Base-by-base conservation (phyloP, 2,888 invertebrate species). In the Mythimna pallens region DNA sequence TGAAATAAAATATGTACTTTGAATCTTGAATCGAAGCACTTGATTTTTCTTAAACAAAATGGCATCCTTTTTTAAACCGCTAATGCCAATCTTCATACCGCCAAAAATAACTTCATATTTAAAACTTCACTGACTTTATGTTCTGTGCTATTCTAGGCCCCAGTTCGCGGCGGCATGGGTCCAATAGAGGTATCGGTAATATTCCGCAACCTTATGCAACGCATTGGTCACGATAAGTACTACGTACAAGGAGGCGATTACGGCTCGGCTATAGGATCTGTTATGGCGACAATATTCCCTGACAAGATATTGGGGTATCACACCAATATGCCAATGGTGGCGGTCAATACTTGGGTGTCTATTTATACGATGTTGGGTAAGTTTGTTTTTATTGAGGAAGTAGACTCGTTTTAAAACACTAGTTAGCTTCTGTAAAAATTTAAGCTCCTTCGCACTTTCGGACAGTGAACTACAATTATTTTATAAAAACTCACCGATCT, bases 231-330 rank as follows among this genome's bases (percentile, higher is more conserved):
- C 88, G 82, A 96, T 0, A 93, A 96, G 73, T 98, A 97, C 92
- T 98, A 97, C 87, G 91, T 97, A 0, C 98, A 98, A 84, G 98
- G 98, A 0, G 98, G 98, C 0, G 98, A 98, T 89, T 97, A 97
- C 96, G 98, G 98, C 0, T 94, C 97, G 7, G 25, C 95, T 0
- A 96, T 98, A 7, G 97, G 96, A 0, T 92, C 96, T 0, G 88
- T 94, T 25, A 94, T 98, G 93, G 97, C 97, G 0, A 96, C 97
- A 0, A 80, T 97, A 25, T 98, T 97, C 91, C 98, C 98, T 0
- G 93, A 96, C 0, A 90, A 94, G 1, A 90, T 97, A 1, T 81
- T 92, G 0, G 96, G 96, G 0, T 92, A 96, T 65, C 98, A 98
- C 86, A 93, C 97, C 0, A 98, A 97, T 88, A 96, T 97, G 95